Base-by-base conservation (phyloP, 2,888 invertebrate genomes). In the Lottia gigantea region DNA sequence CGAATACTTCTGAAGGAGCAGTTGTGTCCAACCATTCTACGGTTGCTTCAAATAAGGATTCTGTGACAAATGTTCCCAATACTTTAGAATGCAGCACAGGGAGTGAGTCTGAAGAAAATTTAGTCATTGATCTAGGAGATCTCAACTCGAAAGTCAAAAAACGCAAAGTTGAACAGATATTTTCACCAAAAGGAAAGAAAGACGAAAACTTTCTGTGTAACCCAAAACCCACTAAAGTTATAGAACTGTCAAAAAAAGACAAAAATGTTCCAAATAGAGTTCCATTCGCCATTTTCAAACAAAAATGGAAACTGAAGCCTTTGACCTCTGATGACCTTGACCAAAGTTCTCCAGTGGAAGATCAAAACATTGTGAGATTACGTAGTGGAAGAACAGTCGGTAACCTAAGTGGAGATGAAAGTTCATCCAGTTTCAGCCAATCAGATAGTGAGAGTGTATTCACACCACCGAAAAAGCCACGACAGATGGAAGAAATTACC, bases 391-490 rank as follows among this genome's bases (percentile, higher is more conserved):
- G 55, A 55, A 23, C 23, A 55, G 23, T 55, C 7, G 23, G 23
- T 55, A 12, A 55, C 1, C 12, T 14, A 11, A 55, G 55, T 55
- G 55, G 19, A 0, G 55, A 55, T 14, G 55, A 55, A 23, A 55
- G 23, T 12, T 55, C 55, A 23, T 55, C 55, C 6, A 55, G 19
- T 55, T 15, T 23, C 19, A 55, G 55, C 23, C 19, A 19, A 23
- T 55, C 55, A 23, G 55, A 55, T 55, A 23, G 19, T 23, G 55
- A 55, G 23, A 55, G 23, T 55, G 55, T 55, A 19, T 55, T 55
- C 19, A 55, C 55, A 19, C 55, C 55, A 19, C 55, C 55, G 3
- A 55, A 55, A 55, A 55, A 55, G 8, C 55, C 55, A 55, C 55
- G 55, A 19, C 19, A 55, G 19, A 55, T 55, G 55, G 55, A 55